phyloP scores from a whole-genome alignment of 1,140 invertebrate genomes.

The Drosophila watanabei region DNA sequence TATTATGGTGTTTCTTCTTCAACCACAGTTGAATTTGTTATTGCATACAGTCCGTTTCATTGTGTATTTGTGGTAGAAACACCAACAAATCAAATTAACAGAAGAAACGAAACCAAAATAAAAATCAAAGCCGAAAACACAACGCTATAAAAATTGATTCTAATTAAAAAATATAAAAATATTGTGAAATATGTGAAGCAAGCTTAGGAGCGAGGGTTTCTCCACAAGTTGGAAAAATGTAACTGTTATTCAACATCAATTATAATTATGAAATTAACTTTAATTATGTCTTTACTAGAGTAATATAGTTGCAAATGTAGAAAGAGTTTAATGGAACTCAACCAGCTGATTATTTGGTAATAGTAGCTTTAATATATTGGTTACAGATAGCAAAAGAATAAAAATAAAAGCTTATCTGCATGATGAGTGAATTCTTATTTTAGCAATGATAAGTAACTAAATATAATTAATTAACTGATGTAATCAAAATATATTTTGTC shows the following conservation, averaged over 20 bases:
- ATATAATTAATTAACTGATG: neutral
- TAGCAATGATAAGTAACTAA: neutral
- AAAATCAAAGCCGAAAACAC: conserved; percentile 28
- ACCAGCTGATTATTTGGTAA: conserved; percentile 3
- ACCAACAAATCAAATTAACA: conserved; percentile 66
- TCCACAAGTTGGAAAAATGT: conserved; percentile 4
- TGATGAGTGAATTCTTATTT: neutral
- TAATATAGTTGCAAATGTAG: neutral
- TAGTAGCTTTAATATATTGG: neutral
- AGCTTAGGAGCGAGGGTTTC: conserved; percentile 25
- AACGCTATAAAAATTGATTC: conserved; percentile 31
- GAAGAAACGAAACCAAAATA: conserved; percentile 13
- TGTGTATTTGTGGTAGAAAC: conserved; percentile 22
- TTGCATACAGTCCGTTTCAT: conserved; percentile 24
- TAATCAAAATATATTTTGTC: neutral
- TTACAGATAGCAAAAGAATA: neutral
- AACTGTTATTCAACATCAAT: conserved; percentile 7
- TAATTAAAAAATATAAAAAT: conserved; percentile 66
- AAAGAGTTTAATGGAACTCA: neutral
- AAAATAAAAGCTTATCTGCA: neutral
- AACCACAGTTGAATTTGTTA: conserved; percentile 14
- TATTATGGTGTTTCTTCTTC: conserved; percentile 15
- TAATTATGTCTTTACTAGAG: neutral
- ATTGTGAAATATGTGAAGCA: conserved; percentile 46
- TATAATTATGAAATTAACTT: conserved; percentile 9